Evolutionary conservation across 2,888 invertebrate species (phyloP), one percentile per base, ranked within the genome.

Genomic region (Shargacucullia verbasci): DNA sequence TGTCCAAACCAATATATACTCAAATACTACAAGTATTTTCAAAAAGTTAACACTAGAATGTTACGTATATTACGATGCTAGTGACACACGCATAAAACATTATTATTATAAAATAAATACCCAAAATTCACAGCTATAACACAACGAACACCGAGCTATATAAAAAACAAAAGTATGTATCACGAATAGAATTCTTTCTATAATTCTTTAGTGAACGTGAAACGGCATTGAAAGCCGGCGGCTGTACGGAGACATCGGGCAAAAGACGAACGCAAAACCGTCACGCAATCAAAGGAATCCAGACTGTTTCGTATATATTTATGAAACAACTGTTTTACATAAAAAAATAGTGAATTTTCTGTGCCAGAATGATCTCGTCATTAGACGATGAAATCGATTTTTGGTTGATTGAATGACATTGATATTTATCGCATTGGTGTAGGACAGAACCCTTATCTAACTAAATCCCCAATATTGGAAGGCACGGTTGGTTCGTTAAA

Each of bases 181-280:
- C 41, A 41, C 39, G 27, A 63, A 43, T 43, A 9, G 27, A 15
- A 41, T 41, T 54, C 41, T 38, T 31, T 25, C 40, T 35, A 62
- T 55, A 56, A 43, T 52, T 55, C 37, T 44, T 45, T 13, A 33
- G 29, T 35, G 29, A 71, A 67, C 52, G 62, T 46, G 48, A 61
- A 70, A 61, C 48, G 45, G 49, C 52, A 76, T 71, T 70, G 70
- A 76, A 70, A 61, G 55, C 48, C 27, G 53, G 14, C 64, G 43
- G 56, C 60, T 64, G 64, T 64, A 58, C 47, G 59, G 64, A 70
- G 74, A 73, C 66, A 96, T 97, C 67, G 98, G 98, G 79, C 12
- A 98, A 83, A 98, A 98, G 62, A 62, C 55, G 53, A 60, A 76
- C 62, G 70, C 35, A 47, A 6, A 11, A 7, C 27, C 12, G 70